Evolutionary conservation across 2,888 invertebrate genomes (phyloP).

Genomic region (Dicyrtomina minuta): DNA sequence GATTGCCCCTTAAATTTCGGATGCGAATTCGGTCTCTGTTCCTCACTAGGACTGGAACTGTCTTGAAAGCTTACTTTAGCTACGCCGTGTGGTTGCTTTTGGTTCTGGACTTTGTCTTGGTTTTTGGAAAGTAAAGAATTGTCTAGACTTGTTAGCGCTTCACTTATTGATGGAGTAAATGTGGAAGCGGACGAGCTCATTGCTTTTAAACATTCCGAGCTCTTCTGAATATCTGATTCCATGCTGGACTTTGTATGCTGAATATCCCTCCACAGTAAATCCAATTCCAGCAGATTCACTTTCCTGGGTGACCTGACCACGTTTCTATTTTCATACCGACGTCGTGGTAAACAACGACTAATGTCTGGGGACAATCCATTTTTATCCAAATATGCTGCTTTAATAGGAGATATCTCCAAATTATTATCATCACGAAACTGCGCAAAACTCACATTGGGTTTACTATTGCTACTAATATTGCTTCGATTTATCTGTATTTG

Average conservation of each 20-base stretch:
- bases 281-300: constrained; percentile 37
- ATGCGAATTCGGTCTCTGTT: too few species aligned
- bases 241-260: constrained; percentile 34
- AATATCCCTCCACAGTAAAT: constrained; percentile 44
- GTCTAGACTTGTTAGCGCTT: not conserved
- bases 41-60: not conserved
- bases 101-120: too few species aligned
- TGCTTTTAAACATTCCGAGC: constrained; percentile 22
- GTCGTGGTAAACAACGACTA: constrained; percentile 30
- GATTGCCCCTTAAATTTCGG: not conserved
- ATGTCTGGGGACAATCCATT: constrained; percentile 20
- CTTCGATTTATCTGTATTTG: not conserved
- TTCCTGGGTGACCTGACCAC: constrained; percentile 18
- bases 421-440: constrained; percentile 38
- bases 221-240: constrained; percentile 35
- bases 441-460: constrained; percentile 33
- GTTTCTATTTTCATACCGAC: not conserved
- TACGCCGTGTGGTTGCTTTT: not conserved
- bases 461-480: constrained; percentile 10
- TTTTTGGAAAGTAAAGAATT: not conserved
- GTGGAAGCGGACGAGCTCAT: not conserved
- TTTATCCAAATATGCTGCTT: constrained; percentile 26
- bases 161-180: not conserved
- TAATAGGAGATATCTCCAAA: constrained; percentile 38
- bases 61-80: constrained; percentile 5